Evolutionary conservation across 1,140 invertebrate genomes (phyloP), one percentile per base, ranked within the genome.

Genomic region (Caerostris darwini): DNA sequence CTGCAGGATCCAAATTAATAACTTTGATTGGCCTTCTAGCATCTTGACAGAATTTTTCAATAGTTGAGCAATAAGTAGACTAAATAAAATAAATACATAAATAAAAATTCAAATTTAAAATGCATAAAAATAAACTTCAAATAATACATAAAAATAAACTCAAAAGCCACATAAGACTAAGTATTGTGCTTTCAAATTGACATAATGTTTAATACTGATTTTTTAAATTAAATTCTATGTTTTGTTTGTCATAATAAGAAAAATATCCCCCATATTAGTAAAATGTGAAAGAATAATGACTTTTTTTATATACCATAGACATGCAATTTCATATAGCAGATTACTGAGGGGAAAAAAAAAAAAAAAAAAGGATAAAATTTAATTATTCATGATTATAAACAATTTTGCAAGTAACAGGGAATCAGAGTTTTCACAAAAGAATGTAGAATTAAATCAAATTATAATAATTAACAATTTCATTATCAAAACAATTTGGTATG

Each of bases 1-100:
- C 99, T 4, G 99, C 99, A 69, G 99, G 99, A 96, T 99, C 99
- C 67, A 99, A 96, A 97, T 99, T 99, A 0, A 99, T 97, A 8
- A 99, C 97, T 94, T 98, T 97, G 53, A 99, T 97, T 3, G 97
- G 96, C 95, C 98, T 97, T 94, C 97, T 97, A 5, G 97, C 96
- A 94, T 97, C 97, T 94, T 97, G 97, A 86, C 97, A 98, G 96
- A 99, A 98, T 96, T 97, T 97, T 94, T 98, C 97, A 95, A 99
- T 97, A 12, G 97, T 97, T 82, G 97, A 97, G 96, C 99, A 99
- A 96, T 99, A 99, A 2, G 99, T 99, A 0, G 99, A 99, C 98
- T 97, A 95, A 81, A 96, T 95, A 94, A n/a, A 88, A 95, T 34
- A 34, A 34, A 34, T 34, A 34, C 34, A 34, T 34, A 34, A 34